Evolutionary conservation across 2,797 vertebrate genomes (phyloP).

Genomic region (Rhyacichthys aspro): DNA sequence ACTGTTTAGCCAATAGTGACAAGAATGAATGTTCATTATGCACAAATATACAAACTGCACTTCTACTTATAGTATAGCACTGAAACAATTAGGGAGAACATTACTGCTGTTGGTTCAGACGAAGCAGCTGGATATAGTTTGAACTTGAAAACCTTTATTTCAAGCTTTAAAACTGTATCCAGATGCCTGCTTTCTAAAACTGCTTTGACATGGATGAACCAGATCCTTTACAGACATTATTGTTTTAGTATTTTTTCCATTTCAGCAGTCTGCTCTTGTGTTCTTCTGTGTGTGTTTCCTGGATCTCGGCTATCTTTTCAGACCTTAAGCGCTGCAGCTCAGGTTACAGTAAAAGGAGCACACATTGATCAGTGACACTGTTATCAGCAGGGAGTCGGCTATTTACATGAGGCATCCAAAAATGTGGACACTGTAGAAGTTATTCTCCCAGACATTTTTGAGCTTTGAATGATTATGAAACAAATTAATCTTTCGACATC

Average conservation of each 20-base stretch:
- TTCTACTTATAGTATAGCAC: neutral
- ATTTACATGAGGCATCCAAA: neutral
- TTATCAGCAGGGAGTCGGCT: neutral
- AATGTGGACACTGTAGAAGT: neutral
- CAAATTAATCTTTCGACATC: neutral
- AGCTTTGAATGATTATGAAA: too few relatives aligned
- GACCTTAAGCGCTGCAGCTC: neutral
- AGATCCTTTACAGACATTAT: too few relatives aligned
- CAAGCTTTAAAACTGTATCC: too few relatives aligned
- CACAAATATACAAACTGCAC: constrained; percentile 7
- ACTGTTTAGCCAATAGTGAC: constrained; percentile 18
- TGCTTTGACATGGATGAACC: neutral
- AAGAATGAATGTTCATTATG: constrained; percentile 2
- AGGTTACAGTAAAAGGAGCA: neutral
- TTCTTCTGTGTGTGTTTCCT: neutral
- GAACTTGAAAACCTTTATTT: neutral
- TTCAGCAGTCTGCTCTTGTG: neutral
- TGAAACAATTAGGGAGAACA: too few relatives aligned
- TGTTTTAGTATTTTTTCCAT: neutral
- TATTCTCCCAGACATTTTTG: too few relatives aligned
- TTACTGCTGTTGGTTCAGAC: neutral
- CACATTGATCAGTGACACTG: neutral
- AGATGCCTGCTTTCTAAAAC: too few relatives aligned
- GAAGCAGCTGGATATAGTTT: neutral
- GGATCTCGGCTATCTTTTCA: neutral